Conservation (phyloP, 2,113 vertebrate genomes). For the Alectura lathami region DNA sequence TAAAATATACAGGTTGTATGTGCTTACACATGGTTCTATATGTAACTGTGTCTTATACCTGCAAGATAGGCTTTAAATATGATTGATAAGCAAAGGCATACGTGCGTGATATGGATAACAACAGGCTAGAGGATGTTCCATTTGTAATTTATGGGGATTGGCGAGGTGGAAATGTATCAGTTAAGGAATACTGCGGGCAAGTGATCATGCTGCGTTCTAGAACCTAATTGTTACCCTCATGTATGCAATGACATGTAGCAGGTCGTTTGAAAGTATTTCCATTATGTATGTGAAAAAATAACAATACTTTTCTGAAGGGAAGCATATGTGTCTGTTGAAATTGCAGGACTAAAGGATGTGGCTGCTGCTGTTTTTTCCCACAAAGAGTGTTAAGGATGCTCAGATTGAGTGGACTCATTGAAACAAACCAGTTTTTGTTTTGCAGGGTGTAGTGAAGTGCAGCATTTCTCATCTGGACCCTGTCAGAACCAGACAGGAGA, state of each 20-base stretch:
- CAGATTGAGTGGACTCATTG: neutral
- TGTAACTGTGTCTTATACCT: neutral
- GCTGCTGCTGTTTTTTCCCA: neutral
- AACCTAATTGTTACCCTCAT: neutral
- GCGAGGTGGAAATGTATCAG: neutral
- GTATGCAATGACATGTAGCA: neutral
- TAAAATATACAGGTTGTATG: neutral
- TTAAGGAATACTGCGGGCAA: neutral
- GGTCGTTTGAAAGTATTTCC: neutral
- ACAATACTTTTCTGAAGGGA: neutral
- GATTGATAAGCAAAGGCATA: neutral
- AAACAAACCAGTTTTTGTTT: neutral
- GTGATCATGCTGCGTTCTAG: neutral
- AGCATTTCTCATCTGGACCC: neutral
- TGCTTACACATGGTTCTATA: accelerated
- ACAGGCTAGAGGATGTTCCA: neutral
- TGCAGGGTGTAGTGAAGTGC: neutral
- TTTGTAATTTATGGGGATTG: neutral
- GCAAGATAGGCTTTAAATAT: too few species aligned
- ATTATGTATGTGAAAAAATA: neutral
- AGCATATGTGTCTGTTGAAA: neutral
- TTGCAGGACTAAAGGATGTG: accelerated
- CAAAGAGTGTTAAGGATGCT: neutral
- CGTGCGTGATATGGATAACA: neutral
- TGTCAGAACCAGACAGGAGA: neutral